Base-by-base conservation (phyloP, 2,888 invertebrate genomes). In the Monoplex corrugatus region DNA sequence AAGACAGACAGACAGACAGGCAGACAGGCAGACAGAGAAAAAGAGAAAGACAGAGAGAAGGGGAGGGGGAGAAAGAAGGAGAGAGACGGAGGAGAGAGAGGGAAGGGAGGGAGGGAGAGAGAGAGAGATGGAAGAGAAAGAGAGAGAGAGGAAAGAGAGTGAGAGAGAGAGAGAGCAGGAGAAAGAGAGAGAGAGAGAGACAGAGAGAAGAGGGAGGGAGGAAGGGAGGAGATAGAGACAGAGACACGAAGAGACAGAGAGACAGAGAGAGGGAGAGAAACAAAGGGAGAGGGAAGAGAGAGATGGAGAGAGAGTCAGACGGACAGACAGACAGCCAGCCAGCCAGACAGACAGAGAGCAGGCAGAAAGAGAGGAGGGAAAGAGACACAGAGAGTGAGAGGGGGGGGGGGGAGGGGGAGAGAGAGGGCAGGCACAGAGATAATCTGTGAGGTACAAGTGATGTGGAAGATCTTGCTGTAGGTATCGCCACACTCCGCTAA, bases 351-450 rank as follows among this genome's bases (percentile, higher is more conserved):
- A 40, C 19, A 32, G 72, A 86, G 44, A 44, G 86, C 72, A 86
- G 44, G 32, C 1, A 38, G 43, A 72, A 32, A 44, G 86, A 86
- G 44, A 32, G 44, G 72, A 86, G 44, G 32, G 86, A 86, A 23
- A 16, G 68, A 43, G 72, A 72, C 43, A 40, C 38, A 44, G 72
- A 72, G 86, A 32, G 68, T 40, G 43, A 40, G 72, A 40, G 43
- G n/a, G 86, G 63, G 86, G 38, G 43, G n/a, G 63, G 35, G 63
- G 38, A 38, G n/a, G 85, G 19, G 85, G 19, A 10, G 23, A n/a
- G 10, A 32, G 1, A 32, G 0, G 44, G n/a, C 0, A 35, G 75
- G 35, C 5, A 35, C 8, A 35, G 38, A 28, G n/a, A n/a, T n/a
- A n/a, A n/a, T n/a, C n/a, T n/a, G n/a, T n/a, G n/a, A n/a, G n/a